Evolutionary conservation across 2,113 vertebrate genomes (phyloP), one percentile per base, ranked within the genome.

Genomic region (Sitta europaea): DNA sequence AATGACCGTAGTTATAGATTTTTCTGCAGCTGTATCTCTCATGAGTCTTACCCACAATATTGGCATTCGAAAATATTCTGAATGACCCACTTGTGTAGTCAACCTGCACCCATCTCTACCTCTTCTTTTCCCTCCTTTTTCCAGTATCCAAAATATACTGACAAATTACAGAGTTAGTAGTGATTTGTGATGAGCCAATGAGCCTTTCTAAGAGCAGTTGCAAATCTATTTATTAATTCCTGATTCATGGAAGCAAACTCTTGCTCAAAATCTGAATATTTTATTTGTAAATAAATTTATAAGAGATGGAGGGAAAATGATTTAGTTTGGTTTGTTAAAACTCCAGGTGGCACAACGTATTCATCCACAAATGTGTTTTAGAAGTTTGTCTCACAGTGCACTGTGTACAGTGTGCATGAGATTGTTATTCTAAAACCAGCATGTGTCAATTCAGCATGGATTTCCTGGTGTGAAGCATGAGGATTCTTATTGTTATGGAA

Each of bases 291-390:
- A 86, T 85, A 77, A 79, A 91, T 61, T 67, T 1, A 28, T 27
- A 92, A 36, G 80, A 77, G 66, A 55, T 55, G 17, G 93, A 92
- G 57, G 76, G 16, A 88, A 88, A 94, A 42, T 95, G 77, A 89
- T 89, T 86, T 96, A 42, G 10, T 95, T 94, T 83, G 81, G 48
- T 91, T 97, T 96, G 92, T 87, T 94, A 88, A 73, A 95, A 92
- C 82, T 95, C 73, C 91, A 91, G 95, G 84, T 93, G 84, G 66
- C 86, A 85, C 25, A 67, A 40, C 67, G 31, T 59, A 93, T 33
- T 72, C 16, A 0, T 61, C 86, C 58, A 79, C 75, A 91, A 88
- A 90, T 66, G 73, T 51, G 25, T 93, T 95, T 95, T 48, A 91
- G 59, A 86, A 77, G 35, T 53, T 61, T 86, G 13, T 70, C 66